Base-by-base conservation (phyloP, 1,140 invertebrate genomes). In the Zophobas atratus region DNA sequence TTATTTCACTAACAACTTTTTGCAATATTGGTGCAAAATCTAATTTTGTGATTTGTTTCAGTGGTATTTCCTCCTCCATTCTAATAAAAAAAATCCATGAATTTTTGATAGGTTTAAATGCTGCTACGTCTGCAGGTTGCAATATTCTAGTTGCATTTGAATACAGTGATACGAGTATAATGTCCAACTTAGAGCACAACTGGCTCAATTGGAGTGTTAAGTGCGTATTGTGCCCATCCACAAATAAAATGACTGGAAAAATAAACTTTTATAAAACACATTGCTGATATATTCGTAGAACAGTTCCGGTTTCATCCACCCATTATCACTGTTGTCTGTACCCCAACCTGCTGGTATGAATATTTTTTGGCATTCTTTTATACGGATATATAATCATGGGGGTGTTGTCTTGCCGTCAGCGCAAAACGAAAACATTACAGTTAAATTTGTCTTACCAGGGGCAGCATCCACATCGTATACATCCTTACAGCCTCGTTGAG, bases 151-250 rank as follows among this genome's bases (percentile, higher is more conserved):
- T 87, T 2, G 82, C 80, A 78, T 87, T 87, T 1, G 84, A 84
- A 77, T 85, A 85, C 4, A 86, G 73, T 0, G 82, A 77, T 48
- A 86, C 81, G 3, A 87, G 77, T 72, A 84, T 75, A 48, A 87
- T 86, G 4, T 77, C 2, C 77, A 85, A 75, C 34, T 82, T 63
- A 8, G 56, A 35, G 81, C 86, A 87, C 2, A 87, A 79, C 49
- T 84, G 41, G 77, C 81, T 82, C 8, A 81, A 70, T 49, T 78
- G 43, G 8, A 48, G 75, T 0, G 81, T 84, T 1, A 86, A 32
- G 67, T 87, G 85, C 2, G 84, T 84, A 46, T 82, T 84, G 60
- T 87, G 85, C 0, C 86, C 86, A 81, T 87, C 84, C 5, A 87
- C 76, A 72, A 87, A 87, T n/a, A 87, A 49, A n/a, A 87, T 83